Evolutionary conservation across 2,797 vertebrate genomes (phyloP).

Genomic region (Melanotaenia parkinsoni): DNA sequence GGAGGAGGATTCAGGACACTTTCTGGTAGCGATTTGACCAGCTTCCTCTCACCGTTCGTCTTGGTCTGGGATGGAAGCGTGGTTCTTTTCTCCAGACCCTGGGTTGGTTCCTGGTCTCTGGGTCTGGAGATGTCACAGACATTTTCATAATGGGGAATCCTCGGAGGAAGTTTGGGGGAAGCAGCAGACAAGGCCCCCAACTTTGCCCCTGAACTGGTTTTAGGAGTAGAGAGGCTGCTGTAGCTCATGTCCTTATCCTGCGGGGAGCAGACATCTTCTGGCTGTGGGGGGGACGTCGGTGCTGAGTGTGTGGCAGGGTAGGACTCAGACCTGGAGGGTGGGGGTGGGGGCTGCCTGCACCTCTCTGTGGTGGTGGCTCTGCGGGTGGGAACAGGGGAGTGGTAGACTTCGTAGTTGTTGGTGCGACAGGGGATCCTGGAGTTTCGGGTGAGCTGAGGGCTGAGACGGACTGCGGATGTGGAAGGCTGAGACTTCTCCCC

Average conservation of each 20-base stretch:
- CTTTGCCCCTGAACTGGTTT: slow-evolving; percentile 65
- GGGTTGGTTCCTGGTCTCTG: slow-evolving; percentile 59
- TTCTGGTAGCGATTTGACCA: slow-evolving; percentile 76
- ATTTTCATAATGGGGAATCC: slow-evolving; percentile 88
- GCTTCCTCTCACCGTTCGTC: slow-evolving; percentile 73
- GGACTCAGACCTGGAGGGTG: slow-evolving; percentile 80
- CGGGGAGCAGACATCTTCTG: slow-evolving; percentile 71
- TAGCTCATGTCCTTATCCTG: slow-evolving; percentile 77
- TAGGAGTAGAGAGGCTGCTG: slow-evolving; percentile 76
- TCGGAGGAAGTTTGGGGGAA: slow-evolving; percentile 72
- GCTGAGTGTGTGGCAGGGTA: slow-evolving; percentile 82
- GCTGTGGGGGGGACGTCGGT: slow-evolving; percentile 81
- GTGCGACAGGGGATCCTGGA: slow-evolving; percentile 94
- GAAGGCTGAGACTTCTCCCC: slow-evolving; percentile 84
- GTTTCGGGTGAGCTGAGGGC: slow-evolving; percentile 91
- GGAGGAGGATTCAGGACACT: slow-evolving; percentile 61
- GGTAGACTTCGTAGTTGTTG: slow-evolving; percentile 91
- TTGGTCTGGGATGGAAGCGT: slow-evolving; percentile 80
- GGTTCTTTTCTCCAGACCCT: slow-evolving; percentile 75
- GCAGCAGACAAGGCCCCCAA: slow-evolving; percentile 39
- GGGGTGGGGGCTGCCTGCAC: slow-evolving; percentile 79
- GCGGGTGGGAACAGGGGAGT: slow-evolving; percentile 85
- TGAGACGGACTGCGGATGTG: slow-evolving; percentile 85
- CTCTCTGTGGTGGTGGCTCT: slow-evolving; percentile 85
- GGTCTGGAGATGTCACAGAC: slow-evolving; percentile 77